Conservation (phyloP, 2,113 vertebrate species). For the Chlamydotis undulata region DNA sequence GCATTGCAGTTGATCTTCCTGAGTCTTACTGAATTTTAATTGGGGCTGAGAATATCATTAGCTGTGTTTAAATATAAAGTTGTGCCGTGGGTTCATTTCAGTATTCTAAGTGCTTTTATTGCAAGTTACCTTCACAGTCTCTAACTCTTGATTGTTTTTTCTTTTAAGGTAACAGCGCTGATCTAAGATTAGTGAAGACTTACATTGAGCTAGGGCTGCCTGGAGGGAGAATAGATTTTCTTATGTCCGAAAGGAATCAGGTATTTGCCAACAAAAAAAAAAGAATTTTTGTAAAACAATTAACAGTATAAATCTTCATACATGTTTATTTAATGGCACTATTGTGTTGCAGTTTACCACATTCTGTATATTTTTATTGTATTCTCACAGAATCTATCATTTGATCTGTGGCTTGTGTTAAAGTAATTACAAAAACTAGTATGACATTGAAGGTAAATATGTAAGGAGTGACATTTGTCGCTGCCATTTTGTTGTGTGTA, state of each 20-base stretch:
- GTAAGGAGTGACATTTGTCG: neutral
- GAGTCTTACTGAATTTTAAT: neutral
- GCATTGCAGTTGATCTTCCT: neutral
- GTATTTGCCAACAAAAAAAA: slow-evolving; percentile 69
- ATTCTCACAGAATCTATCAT: neutral
- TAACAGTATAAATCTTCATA: neutral
- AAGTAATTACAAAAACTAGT: neutral
- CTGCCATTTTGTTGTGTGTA: neutral
- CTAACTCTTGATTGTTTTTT: slow-evolving; percentile 38
- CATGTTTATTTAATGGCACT: neutral
- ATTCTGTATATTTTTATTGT: neutral
- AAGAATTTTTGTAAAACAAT: neutral
- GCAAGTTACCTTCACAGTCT: neutral
- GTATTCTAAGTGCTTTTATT: neutral
- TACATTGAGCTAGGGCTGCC: slow-evolving; percentile 97
- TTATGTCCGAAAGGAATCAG: slow-evolving; percentile 99
- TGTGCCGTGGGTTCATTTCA: neutral
- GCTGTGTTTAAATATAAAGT: slow-evolving; percentile 9
- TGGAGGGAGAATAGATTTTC: slow-evolving; percentile 93
- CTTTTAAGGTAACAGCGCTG: slow-evolving; percentile 93
- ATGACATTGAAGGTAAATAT: neutral
- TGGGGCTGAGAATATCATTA: slow-evolving; percentile 4
- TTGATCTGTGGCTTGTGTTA: neutral
- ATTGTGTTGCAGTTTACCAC: neutral
- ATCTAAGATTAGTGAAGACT: slow-evolving; percentile 95